Percentiles rank a stretch among this genome's conserved stretches.
Conservation (phyloP, 2,888 invertebrate genomes). For the Danaus chrysippus region DNA sequence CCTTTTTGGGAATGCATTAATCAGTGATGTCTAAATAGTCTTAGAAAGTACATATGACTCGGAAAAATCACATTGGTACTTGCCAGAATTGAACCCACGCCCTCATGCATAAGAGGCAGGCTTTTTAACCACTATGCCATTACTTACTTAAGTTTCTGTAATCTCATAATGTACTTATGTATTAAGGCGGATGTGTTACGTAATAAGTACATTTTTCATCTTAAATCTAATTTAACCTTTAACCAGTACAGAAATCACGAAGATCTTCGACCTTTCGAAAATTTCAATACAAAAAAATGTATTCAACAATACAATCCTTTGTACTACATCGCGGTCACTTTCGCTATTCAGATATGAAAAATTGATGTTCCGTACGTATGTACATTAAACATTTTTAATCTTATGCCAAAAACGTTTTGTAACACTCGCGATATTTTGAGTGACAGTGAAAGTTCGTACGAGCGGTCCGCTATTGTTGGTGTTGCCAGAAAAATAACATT, state of each 20-base stretch:
- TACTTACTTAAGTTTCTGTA: too few relatives aligned
- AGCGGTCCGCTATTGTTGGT: slow-evolving; percentile 28
- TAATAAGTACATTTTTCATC: neutral
- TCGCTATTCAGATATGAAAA: slow-evolving; percentile 40
- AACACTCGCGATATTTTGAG: slow-evolving; percentile 50
- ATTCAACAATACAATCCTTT: slow-evolving; percentile 4
- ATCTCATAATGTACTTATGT: too few relatives aligned
- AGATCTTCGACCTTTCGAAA: slow-evolving; percentile 1
- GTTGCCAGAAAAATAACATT: neutral
- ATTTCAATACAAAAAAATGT: slow-evolving; percentile 5
- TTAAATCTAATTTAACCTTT: neutral
- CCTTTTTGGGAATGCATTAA: too few relatives aligned
- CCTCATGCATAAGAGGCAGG: too few relatives aligned
- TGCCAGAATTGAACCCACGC: too few relatives aligned
- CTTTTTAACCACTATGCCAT: too few relatives aligned
- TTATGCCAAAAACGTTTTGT: slow-evolving; percentile 29
- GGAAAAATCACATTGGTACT: too few relatives aligned
- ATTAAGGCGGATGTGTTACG: too few relatives aligned
- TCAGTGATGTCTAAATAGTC: too few relatives aligned
- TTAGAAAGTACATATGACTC: too few relatives aligned
- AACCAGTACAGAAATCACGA: slow-evolving; percentile 1
- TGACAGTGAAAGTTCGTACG: slow-evolving; percentile 59
- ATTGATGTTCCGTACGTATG: slow-evolving; percentile 35
- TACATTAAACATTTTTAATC: slow-evolving; percentile 24
- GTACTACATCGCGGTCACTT: slow-evolving; percentile 20